Base-by-base conservation (phyloP, 2,888 invertebrate species). In the Leptopilina myrica region DNA sequence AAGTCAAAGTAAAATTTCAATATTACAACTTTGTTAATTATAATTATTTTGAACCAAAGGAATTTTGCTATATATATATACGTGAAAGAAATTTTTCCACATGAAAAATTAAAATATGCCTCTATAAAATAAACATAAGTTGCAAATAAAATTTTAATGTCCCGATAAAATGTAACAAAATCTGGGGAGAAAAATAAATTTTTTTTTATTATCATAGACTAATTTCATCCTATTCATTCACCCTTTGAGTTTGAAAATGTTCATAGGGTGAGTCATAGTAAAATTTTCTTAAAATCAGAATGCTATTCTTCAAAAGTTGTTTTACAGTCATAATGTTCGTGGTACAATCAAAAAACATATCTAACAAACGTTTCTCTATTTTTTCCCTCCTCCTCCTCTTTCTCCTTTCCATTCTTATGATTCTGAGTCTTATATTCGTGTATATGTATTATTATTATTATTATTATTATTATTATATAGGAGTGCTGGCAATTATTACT, bases 401-500 rank as follows among this genome's bases (percentile, higher is more conserved):
- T 43, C 43, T 43, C 43, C 66, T 66, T 15, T 11, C 66, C 33
- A 33, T 33, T 43, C 43, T 66, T 46, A 46, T n/a, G 43, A 26
- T 76, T 76, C 15, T 76, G 62, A 43, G 43, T 15, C 43, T 62
- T 33, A 64, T 76, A 76, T 65, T 59, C 15, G 76, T 76, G 46
- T 76, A 76, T 76, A 76, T 76, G 20, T 76, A 64, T 64, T 46
- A 46, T 46, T 46, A 46, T 46, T 46, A 46, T 46, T 46, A 46
- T 46, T 9, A 46, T 46, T 46, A 46, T 46, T 46, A 46, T 46
- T 49, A 49, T 49, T 49, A 49, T 76, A 80, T 77, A 64, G 76
- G 76, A 76, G 76, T 80, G 78, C 76, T 40, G 64, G 79, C 85
- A 85, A 87, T 86, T 86, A 86, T 87, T 88, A 83, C 84, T 83